Base-by-base conservation (phyloP, 2,888 invertebrate species). In the Apamea anceps region DNA sequence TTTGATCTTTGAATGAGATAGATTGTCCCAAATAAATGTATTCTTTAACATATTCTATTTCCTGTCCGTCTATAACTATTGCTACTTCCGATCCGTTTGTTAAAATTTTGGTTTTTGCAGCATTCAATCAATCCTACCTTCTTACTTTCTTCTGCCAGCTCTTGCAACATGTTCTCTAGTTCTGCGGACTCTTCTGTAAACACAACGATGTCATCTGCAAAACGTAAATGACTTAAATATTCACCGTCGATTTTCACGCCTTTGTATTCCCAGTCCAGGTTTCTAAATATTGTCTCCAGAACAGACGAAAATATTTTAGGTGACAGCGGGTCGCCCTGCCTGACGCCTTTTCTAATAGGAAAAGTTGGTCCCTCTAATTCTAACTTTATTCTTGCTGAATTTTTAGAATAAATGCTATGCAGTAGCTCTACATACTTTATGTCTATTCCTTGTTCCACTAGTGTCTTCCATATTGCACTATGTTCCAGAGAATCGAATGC, bases 231-330 rank as follows among this genome's bases (percentile, higher is more conserved):
- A 1, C 18, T 72, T n/a, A 45, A 4, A 12, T 60, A 28, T 42
- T 42, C 54, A 54, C 21, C 54, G 54, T 54, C 54, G 21, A 54
- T 54, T 21, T 54, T 54, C 18, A 54, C 54, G 15, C n/a, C 72
- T 21, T 45, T 42, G 18, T 45, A 12, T 45, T 62, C 45, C 48
- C 32, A 73, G 32, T 51, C 48, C 6, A 73, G 10, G 0, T 37
- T 37, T n/a, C 48, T 65, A 65, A 63, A 63, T 48, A 65, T 48
- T 32, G 25, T 65, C 32, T 63, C 48, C 6, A 73, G 18, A 48
- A 73, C 25, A 42, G 48, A 25, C 6, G 62, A 32, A 45, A 73
- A 63, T 73, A 63, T 45, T 48, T 48, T 73, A 28, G 48, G 48
- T 18, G 48, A 65, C 6, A 65, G 48, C 10, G 48, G 63, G 48